Evolutionary conservation across 1,140 invertebrate genomes (phyloP).

Genomic region (Mya arenaria): DNA sequence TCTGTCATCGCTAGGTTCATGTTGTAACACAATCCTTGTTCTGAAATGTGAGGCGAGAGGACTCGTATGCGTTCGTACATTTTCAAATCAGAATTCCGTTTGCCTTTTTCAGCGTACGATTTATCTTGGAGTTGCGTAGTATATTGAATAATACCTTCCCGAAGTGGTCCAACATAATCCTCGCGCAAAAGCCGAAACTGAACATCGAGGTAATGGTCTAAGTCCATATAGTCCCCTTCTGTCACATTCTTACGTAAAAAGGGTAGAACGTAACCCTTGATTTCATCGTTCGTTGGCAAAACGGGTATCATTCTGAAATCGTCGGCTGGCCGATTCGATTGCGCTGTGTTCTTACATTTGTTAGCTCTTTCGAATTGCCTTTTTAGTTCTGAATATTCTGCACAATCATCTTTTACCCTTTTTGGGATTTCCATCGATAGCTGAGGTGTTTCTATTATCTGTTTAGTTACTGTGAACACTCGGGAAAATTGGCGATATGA

Average conservation of each 20-base stretch:
- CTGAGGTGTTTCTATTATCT: too few species aligned
- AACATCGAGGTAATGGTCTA: slow-evolving; percentile 88
- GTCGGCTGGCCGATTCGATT: too few species aligned
- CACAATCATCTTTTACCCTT: too few species aligned
- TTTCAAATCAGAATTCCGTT: neutral
- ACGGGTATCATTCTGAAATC: slow-evolving; percentile 74
- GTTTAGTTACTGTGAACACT: too few species aligned
- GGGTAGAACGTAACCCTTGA: slow-evolving; percentile 61
- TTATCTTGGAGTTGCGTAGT: neutral
- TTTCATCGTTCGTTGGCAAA: slow-evolving; percentile 68
- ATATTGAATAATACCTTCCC: slow-evolving; percentile 75
- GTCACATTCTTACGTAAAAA: slow-evolving; percentile 85
- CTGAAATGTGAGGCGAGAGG: slow-evolving; percentile 56
- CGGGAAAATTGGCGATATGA: too few species aligned
- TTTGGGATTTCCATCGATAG: too few species aligned
- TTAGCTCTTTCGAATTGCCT: too few species aligned
- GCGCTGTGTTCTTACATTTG: too few species aligned
- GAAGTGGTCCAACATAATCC: slow-evolving; percentile 83
- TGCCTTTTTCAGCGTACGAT: neutral
- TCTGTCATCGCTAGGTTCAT: slow-evolving; percentile 67
- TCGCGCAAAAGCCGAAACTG: slow-evolving; percentile 89
- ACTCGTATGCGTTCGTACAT: slow-evolving; percentile 65
- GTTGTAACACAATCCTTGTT: slow-evolving; percentile 60
- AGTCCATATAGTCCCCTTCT: slow-evolving; percentile 84
- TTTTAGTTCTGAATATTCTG: too few species aligned